Evolutionary conservation across 2,113 vertebrate species (phyloP), one percentile per base, ranked within the genome.

Genomic region (Toxotes jaculatrix): DNA sequence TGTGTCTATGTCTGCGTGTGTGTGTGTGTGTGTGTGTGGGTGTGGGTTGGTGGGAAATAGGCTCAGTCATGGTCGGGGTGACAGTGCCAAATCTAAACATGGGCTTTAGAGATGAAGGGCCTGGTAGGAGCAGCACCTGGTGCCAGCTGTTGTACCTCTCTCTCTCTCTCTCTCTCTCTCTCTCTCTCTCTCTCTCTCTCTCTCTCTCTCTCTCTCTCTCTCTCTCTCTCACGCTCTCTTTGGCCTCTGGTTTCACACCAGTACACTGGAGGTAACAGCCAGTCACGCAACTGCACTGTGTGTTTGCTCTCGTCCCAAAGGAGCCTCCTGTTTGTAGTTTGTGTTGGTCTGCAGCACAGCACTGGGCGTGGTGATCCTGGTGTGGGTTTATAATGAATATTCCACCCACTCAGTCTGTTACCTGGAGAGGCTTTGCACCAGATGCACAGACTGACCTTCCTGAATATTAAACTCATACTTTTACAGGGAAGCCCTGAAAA

Each of bases 41-140:
- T 56, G 74, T 67, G 73, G 36, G 71, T 77, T 72, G 55, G 71
- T 77, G 79, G 73, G 76, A 89, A 91, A 87, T 34, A 12, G 79
- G 77, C 79, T 82, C 61, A 80, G 88, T 89, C 87, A 88, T 87
- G 89, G 84, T 87, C 51, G 23, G 56, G 79, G 82, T 68, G 72
- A 64, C 74, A 5, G 56, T 69, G 82, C 79, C 86, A 78, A 89
- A 90, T 89, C 74, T 82, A 89, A 88, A 90, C 87, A 89, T 36
- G 57, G 68, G 79, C 32, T 87, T 89, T 76, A 84, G 73, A 73
- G 75, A 79, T 84, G 82, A 86, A 79, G 80, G 59, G 32, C 42
- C 10, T 21, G 47, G 75, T 78, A 43, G 61, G 42, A 71, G 75
- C 74, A 76, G 80, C 87, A 91, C 67, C 83, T 88, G 86, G 80